Evolutionary conservation across 92 coral and sea anemone genomes (phyloP).

Genomic region (Paramuricea clavata): DNA sequence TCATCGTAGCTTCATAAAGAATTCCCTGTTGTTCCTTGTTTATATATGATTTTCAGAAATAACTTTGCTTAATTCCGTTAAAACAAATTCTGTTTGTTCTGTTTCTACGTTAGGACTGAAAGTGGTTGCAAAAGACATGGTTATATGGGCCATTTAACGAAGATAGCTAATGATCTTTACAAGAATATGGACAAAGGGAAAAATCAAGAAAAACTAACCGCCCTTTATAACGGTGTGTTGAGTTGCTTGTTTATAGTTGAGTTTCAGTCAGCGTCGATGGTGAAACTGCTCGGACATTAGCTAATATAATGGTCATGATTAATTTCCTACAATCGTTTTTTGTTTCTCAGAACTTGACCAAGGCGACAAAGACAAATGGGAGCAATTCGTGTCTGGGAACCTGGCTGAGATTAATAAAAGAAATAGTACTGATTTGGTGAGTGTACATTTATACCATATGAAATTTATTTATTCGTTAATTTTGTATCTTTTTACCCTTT

Average conservation of each 20-base stretch:
- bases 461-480: too few relatives aligned
- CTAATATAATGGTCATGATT: too few relatives aligned
- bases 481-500: too few relatives aligned
- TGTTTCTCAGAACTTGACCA: conserved; percentile 81
- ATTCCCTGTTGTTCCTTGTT: not conserved
- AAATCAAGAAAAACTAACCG: conserved; percentile 83
- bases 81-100: too few relatives aligned
- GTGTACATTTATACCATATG: conserved; percentile 7
- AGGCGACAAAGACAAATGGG: conserved; percentile 90
- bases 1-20: not conserved
- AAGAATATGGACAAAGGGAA: conserved; percentile 82
- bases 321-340: too few relatives aligned
- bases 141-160: conserved; percentile 98
- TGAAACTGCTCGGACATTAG: too few relatives aligned
- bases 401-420: conserved; percentile 94
- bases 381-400: conserved; percentile 88
- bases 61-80: too few relatives aligned
- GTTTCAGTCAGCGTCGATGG: too few relatives aligned
- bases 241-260: not conserved
- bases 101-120: conserved; percentile 59
- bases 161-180: conserved; percentile 87
- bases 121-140: conserved; percentile 80
- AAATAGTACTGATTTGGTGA: conserved; percentile 91
- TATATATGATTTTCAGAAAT: too few relatives aligned
- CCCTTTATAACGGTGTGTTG: conserved; percentile 81